These are phyloP conservation scores for Rhyacichthys aspro DNA, from an alignment of 2,797 vertebrate species.

Conservation along the genomic window DNA sequence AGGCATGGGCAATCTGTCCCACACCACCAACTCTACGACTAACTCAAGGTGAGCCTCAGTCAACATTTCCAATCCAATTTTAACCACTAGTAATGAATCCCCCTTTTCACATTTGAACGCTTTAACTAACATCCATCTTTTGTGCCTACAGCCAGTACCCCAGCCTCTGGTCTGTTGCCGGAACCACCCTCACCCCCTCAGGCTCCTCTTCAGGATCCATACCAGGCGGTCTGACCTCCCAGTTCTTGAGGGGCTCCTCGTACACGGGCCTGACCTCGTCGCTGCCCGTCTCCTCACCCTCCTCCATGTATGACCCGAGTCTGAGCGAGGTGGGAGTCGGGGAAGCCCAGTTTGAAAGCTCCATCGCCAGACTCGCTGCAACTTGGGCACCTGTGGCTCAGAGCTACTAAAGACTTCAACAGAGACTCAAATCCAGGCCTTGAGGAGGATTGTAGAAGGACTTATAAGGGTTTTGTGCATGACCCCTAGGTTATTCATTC, in stretches of 20 bases:
- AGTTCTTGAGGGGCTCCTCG: conserved; percentile 83
- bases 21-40: conserved; percentile 81
- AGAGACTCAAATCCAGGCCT: conserved; percentile 7
- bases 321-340: conserved; percentile 77
- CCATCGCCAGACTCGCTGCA: conserved; percentile 82
- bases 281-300: conserved; percentile 81
- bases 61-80: no score
- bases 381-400: conserved; percentile 85
- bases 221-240: conserved; percentile 78
- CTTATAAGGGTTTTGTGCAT: conserved; percentile 18
- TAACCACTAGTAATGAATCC: background rate
- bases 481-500: conserved; percentile 12
- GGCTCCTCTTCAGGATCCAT: conserved; percentile 79
- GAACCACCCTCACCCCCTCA: conserved; percentile 79
- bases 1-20: conserved; percentile 80
- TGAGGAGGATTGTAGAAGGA: conserved; percentile 12
- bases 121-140: background rate
- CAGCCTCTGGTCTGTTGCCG: conserved; percentile 83
- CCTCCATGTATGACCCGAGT: conserved; percentile 82
- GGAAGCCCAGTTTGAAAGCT: conserved; percentile 84
- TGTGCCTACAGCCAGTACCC: conserved; percentile 79
- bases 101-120: background rate
- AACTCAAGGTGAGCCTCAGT: conserved; percentile 74
- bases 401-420: conserved; percentile 73
- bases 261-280: conserved; percentile 82